Conservation (phyloP, 2,113 vertebrate species). For the Phaetusa simplex region DNA sequence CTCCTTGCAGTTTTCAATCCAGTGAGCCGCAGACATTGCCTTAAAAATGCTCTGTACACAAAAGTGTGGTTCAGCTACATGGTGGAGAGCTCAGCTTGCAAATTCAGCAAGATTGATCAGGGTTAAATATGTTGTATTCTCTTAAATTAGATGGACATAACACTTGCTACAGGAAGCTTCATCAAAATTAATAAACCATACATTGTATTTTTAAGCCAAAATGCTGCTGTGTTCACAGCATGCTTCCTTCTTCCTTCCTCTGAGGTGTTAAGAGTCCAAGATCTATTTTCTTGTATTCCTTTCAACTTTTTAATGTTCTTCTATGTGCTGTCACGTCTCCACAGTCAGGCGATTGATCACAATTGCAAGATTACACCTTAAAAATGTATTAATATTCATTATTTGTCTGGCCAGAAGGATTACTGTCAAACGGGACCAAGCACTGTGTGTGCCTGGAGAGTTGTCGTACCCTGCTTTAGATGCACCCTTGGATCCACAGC, state of each 20-base stretch:
- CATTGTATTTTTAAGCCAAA: not conserved
- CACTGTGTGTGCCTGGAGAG: not conserved
- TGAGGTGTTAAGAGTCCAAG: not conserved
- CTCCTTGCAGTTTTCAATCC: conserved; percentile 15
- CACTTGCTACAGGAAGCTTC: not conserved
- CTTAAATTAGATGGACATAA: not conserved
- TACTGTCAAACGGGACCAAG: not conserved
- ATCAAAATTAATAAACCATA: not conserved
- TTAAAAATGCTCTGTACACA: not conserved
- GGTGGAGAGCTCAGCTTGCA: not conserved
- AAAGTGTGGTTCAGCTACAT: not conserved
- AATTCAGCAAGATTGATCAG: not conserved
- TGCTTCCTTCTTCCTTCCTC: not conserved
- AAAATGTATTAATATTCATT: not conserved
- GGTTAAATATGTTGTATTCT: not conserved
- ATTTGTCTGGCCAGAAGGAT: not conserved
- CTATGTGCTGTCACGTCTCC: not conserved
- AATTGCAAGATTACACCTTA: not conserved
- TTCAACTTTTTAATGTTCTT: not conserved
- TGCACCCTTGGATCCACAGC: not conserved
- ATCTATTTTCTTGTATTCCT: not conserved
- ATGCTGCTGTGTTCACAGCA: not conserved
- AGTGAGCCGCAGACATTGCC: not conserved
- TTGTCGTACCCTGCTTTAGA: not conserved
- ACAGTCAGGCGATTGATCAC: not conserved